Conservation (phyloP, 2,113 vertebrate species). For the Scopus umbretta region DNA sequence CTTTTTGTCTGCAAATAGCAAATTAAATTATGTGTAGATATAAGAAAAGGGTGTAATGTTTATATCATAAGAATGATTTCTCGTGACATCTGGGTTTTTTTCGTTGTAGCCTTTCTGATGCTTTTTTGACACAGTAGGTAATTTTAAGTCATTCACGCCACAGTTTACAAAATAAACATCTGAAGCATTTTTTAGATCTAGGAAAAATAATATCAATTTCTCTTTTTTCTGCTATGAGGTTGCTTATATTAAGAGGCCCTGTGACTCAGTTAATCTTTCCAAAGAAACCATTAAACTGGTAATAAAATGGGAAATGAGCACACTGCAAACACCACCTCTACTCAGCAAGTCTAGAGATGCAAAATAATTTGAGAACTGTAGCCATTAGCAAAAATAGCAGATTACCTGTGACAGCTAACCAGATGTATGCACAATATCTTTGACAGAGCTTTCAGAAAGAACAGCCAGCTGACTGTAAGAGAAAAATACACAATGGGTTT, state of each 20-base stretch:
- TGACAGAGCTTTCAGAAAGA: not conserved
- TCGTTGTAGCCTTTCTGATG: not conserved
- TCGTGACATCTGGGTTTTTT: not conserved
- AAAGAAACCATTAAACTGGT: not conserved
- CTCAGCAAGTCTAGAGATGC: not conserved
- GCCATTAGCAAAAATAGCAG: slow-evolving; percentile 43
- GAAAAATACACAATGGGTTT: not conserved
- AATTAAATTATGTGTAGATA: slow-evolving; percentile 33
- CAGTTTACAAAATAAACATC: not conserved
- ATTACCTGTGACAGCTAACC: slow-evolving; percentile 29
- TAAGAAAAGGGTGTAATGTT: not conserved
- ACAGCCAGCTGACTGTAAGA: not conserved
- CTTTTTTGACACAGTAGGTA: not conserved
- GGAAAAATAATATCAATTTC: slow-evolving; percentile 1
- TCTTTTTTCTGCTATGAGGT: not conserved
- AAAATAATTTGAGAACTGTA: slow-evolving; percentile 25
- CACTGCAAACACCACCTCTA: not conserved
- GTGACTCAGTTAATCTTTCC: slow-evolving; percentile 39
- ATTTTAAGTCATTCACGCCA: not conserved
- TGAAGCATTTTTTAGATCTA: not conserved
- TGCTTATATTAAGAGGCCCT: not conserved
- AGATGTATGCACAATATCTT: not conserved
- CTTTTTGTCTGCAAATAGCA: slow-evolving; percentile 43
- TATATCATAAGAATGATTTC: not conserved
- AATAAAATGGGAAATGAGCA: slow-evolving; percentile 48